Conservation (phyloP, 2,888 invertebrate genomes). For the Drosophila macrospina region DNA sequence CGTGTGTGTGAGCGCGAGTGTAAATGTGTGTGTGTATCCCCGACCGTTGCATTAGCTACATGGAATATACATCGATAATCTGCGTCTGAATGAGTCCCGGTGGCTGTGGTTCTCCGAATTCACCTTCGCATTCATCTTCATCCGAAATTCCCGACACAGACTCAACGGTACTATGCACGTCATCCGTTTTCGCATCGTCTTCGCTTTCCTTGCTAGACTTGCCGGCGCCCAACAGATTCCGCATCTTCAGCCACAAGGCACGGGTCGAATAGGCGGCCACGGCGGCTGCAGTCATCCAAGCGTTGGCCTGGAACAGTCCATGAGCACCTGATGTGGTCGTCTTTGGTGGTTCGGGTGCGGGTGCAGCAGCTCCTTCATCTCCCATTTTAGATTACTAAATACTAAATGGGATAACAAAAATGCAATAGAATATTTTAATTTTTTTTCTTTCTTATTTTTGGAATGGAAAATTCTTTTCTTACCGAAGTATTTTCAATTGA, state of each 20-base stretch:
- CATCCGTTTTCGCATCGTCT: neutral
- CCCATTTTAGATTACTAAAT: conserved; percentile 11
- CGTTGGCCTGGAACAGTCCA: neutral
- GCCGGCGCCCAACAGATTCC: neutral
- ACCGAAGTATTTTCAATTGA: conserved; percentile 11
- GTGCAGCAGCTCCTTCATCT: neutral
- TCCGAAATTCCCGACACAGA: neutral
- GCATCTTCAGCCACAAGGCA: conserved; percentile 52
- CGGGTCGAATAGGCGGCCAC: conserved; percentile 38
- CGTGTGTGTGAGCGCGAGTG: neutral
- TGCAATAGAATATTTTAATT: neutral
- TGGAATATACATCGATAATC: neutral
- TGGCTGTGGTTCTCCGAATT: neutral
- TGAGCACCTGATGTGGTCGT: conserved; percentile 43
- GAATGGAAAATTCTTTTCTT: neutral
- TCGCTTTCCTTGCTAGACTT: neutral
- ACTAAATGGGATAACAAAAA: neutral
- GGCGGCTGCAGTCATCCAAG: conserved; percentile 47
- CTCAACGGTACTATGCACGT: neutral
- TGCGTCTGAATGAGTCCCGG: neutral
- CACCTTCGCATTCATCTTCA: neutral
- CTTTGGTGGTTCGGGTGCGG: neutral
- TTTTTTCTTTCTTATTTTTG: too few relatives aligned
- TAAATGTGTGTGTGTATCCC: neutral
- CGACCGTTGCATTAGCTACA: neutral